Base-by-base conservation (phyloP, 2,797 vertebrate species). In the Chelidonichthys spinosus region DNA sequence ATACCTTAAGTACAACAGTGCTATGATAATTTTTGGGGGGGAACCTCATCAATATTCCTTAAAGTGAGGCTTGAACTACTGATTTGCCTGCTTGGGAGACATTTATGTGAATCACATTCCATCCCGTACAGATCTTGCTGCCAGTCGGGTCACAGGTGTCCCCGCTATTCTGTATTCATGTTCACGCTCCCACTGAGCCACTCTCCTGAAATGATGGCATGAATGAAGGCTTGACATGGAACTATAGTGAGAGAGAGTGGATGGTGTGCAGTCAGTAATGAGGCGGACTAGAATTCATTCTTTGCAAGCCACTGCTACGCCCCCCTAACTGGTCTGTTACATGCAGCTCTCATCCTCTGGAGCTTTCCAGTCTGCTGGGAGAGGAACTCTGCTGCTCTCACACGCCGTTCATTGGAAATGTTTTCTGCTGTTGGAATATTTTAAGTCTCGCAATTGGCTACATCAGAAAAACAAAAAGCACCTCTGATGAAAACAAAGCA, bases 201-300 rank as follows among this genome's bases (percentile, higher is more conserved):
- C 8, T 49, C n/a, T 55, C 3, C 17, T 25, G 3, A 47, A 39
- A 9, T 37, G 13, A 40, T 6, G n/a, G 6, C 58, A 59, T 72
- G 17, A 9, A 7, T 8, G 11, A 18, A 50, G 5, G 4, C 2
- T 18, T 4, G 37, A 60, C 69, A 14, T 9, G 52, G 15, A 35
- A 17, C 11, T 10, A 33, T 7, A 49, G 32, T 52, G 18, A 55
- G 14, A 15, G 25, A 14, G 17, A 54, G 8, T 7, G 17, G 4
- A 50, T 39, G 42, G 62, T 66, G 17, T 47, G 44, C 14, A 47
- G 47, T 25, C 32, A 55, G 11, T 76, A 78, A 49, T 65, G 65
- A 81, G 66, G n/a, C 35, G 37, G 53, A 47, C 18, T 1, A 25
- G 14, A 58, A 47, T 53, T 71, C 53, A 59, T 11, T 69, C 17